Percentiles rank a stretch among this genome's conserved stretches.
phyloP scores from a whole-genome alignment of 2,888 invertebrate genomes.

The Sesia bembeciformis region DNA sequence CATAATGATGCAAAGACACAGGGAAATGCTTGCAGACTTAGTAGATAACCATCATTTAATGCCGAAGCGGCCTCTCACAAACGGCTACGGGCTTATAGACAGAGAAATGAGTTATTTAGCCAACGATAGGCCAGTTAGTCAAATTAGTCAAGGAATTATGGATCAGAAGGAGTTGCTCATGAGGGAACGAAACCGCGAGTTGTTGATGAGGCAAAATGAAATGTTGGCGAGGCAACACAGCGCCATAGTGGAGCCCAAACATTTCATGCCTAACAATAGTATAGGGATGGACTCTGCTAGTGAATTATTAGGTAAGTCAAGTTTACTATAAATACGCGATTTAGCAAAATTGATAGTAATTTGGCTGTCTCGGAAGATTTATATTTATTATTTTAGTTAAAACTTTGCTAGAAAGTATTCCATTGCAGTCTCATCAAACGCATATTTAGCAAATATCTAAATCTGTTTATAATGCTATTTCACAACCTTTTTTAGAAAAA shows the following conservation, averaged over 20 bases:
- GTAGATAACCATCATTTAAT: slow-evolving; percentile 50
- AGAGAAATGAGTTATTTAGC: slow-evolving; percentile 52
- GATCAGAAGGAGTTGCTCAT: slow-evolving; percentile 51
- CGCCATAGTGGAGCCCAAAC: slow-evolving; percentile 50
- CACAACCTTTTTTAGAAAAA: slow-evolving; percentile 1
- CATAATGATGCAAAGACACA: slow-evolving; percentile 56
- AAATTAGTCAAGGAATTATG: slow-evolving; percentile 51
- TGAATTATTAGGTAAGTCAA: slow-evolving; percentile 63
- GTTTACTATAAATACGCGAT: too few species aligned
- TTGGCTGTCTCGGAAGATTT: too few species aligned
- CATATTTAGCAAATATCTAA: too few species aligned
- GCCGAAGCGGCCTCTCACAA: slow-evolving; percentile 45
- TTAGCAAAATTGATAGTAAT: too few species aligned
- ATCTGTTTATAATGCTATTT: too few species aligned
- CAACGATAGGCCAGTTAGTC: slow-evolving; percentile 55
- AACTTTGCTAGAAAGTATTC: too few species aligned
- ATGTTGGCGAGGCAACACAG: slow-evolving; percentile 52
- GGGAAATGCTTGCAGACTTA: slow-evolving; percentile 54
- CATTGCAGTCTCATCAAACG: too few species aligned
- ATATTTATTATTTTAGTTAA: too few species aligned
- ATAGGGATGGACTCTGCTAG: slow-evolving; percentile 62
- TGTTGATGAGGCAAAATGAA: slow-evolving; percentile 59
- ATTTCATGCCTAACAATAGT: slow-evolving; percentile 54
- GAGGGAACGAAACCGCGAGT: slow-evolving; percentile 47
- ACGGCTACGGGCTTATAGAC: slow-evolving; percentile 57